Evolutionary conservation across 2,888 invertebrate genomes (phyloP).

Genomic region (Drosophila austrosaltans): DNA sequence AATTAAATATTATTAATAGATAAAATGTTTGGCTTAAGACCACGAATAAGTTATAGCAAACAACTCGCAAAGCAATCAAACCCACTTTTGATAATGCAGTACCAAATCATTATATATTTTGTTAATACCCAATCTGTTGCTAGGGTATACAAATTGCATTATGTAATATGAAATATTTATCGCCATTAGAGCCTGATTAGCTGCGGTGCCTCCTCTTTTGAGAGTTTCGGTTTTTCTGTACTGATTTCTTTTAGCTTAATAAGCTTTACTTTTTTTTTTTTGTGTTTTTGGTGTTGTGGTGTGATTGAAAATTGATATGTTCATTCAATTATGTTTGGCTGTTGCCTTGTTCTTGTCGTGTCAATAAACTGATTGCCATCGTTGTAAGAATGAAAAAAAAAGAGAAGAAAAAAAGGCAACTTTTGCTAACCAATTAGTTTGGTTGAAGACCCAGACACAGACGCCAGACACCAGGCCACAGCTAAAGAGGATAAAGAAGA

Average conservation of each 20-base stretch:
- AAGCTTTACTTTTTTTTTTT: slow-evolving; percentile 52
- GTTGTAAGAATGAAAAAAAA: slow-evolving; percentile 35
- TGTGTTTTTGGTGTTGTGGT: slow-evolving; percentile 29
- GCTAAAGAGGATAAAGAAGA: slow-evolving; percentile 7
- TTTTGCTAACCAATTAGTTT: slow-evolving; percentile 48
- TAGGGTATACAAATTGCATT: slow-evolving; percentile 20
- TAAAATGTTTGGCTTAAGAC: no score
- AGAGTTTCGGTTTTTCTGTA: slow-evolving; percentile 21
- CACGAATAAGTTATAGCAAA: no score
- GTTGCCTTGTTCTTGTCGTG: slow-evolving; percentile 43
- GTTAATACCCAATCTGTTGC: background rate
- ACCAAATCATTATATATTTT: no score
- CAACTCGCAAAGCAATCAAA: no score
- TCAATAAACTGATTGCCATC: slow-evolving; percentile 66
- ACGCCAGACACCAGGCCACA: slow-evolving; percentile 22
- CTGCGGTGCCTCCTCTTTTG: slow-evolving; percentile 51
- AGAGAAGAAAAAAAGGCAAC: slow-evolving; percentile 4
- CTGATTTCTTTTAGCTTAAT: slow-evolving; percentile 53
- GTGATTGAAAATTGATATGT: slow-evolving; percentile 76
- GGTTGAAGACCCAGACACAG: slow-evolving; percentile 28
- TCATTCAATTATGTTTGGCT: slow-evolving; percentile 65
- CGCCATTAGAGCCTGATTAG: slow-evolving; percentile 79
- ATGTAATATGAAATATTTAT: slow-evolving; percentile 77
- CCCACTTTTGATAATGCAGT: no score
- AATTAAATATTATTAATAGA: no score